Conservation (phyloP, 2,113 vertebrate genomes). For the Hemicordylus capensis region DNA sequence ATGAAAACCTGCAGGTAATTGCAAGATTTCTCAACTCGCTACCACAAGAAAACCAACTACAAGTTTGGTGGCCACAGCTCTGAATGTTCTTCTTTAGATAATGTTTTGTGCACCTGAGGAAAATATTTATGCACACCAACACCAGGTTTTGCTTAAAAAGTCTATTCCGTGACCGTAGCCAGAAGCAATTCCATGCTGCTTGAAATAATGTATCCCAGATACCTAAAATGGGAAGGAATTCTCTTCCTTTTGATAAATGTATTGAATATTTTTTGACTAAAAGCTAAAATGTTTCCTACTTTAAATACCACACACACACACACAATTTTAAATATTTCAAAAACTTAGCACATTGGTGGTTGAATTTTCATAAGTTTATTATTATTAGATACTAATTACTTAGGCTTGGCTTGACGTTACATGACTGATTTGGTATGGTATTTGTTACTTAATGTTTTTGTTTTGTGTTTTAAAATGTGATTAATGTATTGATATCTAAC, state of each 20-base stretch:
- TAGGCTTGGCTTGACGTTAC: not conserved
- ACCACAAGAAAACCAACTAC: constrained; percentile 8
- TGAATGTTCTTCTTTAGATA: constrained; percentile 42
- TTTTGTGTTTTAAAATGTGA: not conserved
- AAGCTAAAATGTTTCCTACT: not conserved
- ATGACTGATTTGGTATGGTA: not conserved
- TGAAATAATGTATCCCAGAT: constrained; percentile 61
- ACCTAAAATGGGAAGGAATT: constrained; percentile 26
- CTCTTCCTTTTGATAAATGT: constrained; percentile 40
- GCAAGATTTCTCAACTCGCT: constrained; percentile 9
- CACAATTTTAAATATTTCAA: not conserved
- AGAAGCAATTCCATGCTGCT: constrained; percentile 38
- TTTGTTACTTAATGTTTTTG: not conserved
- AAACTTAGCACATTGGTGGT: not conserved
- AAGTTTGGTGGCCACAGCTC: constrained; percentile 38
- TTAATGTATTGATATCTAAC: not conserved
- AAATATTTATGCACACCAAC: constrained; percentile 46
- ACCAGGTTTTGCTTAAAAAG: constrained; percentile 59
- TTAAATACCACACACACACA: not conserved
- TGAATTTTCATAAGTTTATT: not conserved
- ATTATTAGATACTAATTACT: not conserved
- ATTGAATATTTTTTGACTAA: constrained; percentile 41
- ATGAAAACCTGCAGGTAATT: not conserved
- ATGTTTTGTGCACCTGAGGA: constrained; percentile 60
- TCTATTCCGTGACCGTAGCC: constrained; percentile 40